These are phyloP conservation scores for Drosophila triauraria DNA, from an alignment of 1,140 invertebrate genomes.

Conservation along the genomic window DNA sequence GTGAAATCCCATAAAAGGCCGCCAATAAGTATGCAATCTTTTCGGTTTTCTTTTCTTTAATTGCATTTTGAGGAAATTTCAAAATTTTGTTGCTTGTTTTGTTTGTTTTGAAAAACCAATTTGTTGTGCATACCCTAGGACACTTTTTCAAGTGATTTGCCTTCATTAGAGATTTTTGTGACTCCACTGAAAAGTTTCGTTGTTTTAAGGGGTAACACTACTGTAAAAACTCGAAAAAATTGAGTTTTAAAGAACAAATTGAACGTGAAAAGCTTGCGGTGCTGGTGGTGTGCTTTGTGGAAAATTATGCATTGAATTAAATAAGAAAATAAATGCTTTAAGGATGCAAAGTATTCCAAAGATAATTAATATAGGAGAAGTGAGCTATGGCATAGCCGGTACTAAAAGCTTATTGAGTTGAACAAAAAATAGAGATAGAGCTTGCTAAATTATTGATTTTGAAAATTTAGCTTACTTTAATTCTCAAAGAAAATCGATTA, in stretches of 20 bases:
- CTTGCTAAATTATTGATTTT: no score
- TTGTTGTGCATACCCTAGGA: not conserved
- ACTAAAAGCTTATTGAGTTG: no score
- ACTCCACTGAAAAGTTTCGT: slow-evolving; percentile 11
- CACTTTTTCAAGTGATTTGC: slow-evolving; percentile 1
- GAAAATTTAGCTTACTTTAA: no score
- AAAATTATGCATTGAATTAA: not conserved
- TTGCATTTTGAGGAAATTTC: not conserved
- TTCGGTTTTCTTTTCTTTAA: not conserved
- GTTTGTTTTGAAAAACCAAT: not conserved
- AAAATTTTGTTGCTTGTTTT: not conserved
- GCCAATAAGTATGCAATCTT: slow-evolving; percentile 6
- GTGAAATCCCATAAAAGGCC: slow-evolving; percentile 5
- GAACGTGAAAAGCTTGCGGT: not conserved
- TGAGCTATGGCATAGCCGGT: no score
- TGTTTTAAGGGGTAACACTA: slow-evolving; percentile 16
- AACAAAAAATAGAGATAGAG: no score
- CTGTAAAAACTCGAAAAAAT: not conserved
- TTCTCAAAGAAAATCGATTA: no score
- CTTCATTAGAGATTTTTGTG: not conserved
- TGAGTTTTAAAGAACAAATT: no score
- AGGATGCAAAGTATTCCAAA: not conserved
- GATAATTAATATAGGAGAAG: no score
- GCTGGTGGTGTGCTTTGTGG: not conserved
- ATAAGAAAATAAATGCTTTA: not conserved